Evolutionary conservation across 2,113 vertebrate genomes (phyloP).

Genomic region (Cyphomyrus discorhynchus): DNA sequence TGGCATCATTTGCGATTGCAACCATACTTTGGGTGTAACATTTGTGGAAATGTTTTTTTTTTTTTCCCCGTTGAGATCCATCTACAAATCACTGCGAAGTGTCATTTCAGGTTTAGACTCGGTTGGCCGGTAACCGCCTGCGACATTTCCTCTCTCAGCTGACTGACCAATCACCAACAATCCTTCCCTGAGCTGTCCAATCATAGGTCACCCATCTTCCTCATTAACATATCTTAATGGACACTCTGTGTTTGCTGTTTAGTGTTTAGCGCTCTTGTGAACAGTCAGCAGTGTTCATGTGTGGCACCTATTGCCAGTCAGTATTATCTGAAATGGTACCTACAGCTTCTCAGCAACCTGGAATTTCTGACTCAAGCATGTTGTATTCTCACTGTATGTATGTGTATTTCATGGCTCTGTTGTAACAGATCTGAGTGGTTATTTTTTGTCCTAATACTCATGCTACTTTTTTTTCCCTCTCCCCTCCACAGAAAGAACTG

Average conservation of each 20-base stretch:
- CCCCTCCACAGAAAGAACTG: slow-evolving; percentile 85
- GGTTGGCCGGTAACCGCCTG: not conserved
- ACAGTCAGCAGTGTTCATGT: not conserved
- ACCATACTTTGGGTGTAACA: not conserved
- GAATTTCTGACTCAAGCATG: not conserved
- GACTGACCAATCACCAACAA: not conserved
- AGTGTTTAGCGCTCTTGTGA: no score
- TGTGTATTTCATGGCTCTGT: not conserved
- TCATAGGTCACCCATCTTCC: not conserved
- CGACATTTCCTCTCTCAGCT: not conserved
- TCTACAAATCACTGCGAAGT: not conserved
- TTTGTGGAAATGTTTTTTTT: not conserved
- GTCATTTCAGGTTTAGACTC: not conserved
- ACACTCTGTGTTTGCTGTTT: not conserved
- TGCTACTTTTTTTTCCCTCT: slow-evolving; percentile 30
- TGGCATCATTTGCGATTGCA: not conserved
- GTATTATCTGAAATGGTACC: not conserved
- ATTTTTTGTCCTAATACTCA: slow-evolving; percentile 13
- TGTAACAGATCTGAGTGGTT: slow-evolving; percentile 27
- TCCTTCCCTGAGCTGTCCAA: not conserved
- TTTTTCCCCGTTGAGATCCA: not conserved
- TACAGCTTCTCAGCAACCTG: not conserved
- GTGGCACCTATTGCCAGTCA: not conserved
- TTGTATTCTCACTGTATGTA: not conserved
- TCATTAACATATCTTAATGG: not conserved